Percentiles rank a stretch among this genome's conserved stretches.
phyloP scores from a whole-genome alignment of 2,797 vertebrate species.

The Lateolabrax maculatus region DNA sequence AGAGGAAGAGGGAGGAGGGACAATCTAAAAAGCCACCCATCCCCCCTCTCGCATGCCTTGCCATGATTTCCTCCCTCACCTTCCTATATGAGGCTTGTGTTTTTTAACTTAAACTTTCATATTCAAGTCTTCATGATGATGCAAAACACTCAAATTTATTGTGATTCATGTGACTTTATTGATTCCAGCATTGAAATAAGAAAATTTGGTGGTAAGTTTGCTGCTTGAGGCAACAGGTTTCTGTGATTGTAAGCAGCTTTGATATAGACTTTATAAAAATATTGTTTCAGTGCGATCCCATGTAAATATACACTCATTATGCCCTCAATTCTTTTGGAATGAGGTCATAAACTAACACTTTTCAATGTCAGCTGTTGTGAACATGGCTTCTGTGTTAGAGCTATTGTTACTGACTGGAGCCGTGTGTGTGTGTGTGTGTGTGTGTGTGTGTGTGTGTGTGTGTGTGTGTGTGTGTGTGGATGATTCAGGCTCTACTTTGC shows the following conservation, averaged over 20 bases:
- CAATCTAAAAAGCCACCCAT: constrained; percentile 75
- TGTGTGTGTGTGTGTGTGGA: constrained; percentile 28
- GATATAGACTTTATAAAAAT: constrained; percentile 15
- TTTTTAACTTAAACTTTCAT: constrained; percentile 33
- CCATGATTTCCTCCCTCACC: constrained; percentile 80
- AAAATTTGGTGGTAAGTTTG: constrained; percentile 17
- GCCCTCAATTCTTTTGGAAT: constrained; percentile 41
- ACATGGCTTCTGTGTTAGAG: constrained; percentile 66
- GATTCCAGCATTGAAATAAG: neutral
- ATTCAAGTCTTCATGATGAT: neutral
- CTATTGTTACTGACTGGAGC: constrained; percentile 65
- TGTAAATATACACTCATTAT: neutral
- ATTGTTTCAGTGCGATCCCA: constrained; percentile 16
- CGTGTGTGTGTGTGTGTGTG: constrained; percentile 37
- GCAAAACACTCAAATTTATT: neutral
- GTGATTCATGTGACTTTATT: neutral
- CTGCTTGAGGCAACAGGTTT: constrained; percentile 72
- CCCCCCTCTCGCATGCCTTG: constrained; percentile 72
- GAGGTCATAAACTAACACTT: constrained; percentile 58
- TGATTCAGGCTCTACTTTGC: constrained; percentile 50
- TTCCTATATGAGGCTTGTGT: constrained; percentile 58
- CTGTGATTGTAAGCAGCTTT: constrained; percentile 23
- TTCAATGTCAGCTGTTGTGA: constrained; percentile 73
- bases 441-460: constrained; percentile 23
- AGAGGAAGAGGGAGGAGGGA: constrained; percentile 82